A percentile compares a stretch with the other conserved stretches of the same genome.
Evolutionary conservation across 1,140 invertebrate genomes (phyloP).

Genomic region (Colletes latitarsis): DNA sequence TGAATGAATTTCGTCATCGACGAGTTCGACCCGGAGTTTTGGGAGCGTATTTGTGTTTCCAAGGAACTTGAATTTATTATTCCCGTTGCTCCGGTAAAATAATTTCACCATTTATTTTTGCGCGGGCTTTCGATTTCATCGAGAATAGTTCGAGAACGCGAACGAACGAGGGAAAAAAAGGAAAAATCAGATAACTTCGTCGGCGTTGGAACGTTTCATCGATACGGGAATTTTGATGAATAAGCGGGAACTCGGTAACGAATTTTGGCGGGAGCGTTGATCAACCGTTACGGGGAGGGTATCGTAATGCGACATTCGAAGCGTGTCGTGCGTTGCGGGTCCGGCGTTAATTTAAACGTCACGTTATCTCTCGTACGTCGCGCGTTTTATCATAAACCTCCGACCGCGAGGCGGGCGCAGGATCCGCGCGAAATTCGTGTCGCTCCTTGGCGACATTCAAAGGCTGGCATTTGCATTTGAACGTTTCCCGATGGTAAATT

Average conservation of each 20-base stretch:
- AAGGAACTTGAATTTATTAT: no score
- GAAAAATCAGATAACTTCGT: constrained; percentile 42
- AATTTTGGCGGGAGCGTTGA: constrained; percentile 61
- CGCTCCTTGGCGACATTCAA: constrained; percentile 25
- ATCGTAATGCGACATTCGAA: constrained; percentile 60
- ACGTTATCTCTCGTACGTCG: constrained; percentile 55
- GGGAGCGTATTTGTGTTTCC: no score
- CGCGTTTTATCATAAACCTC: constrained; percentile 57
- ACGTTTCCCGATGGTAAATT: constrained; percentile 40
- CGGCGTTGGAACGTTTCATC: constrained; percentile 28
- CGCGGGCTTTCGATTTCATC: constrained; percentile 33
- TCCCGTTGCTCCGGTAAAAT: no score
- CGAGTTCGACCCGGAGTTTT: no score
- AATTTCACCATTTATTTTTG: constrained; percentile 28
- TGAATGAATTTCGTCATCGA: background rate
- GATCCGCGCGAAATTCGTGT: constrained; percentile 22
- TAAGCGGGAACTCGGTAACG: constrained; percentile 58
- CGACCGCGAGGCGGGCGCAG: background rate
- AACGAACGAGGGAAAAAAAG: constrained; percentile 13
- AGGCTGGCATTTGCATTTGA: background rate
- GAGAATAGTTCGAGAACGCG: no score
- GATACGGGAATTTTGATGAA: constrained; percentile 57
- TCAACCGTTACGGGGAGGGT: constrained; percentile 39
- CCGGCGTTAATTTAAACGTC: constrained; percentile 66
- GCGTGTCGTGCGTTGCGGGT: constrained; percentile 48